Evolutionary conservation across 2,797 vertebrate genomes (phyloP).

Genomic region (Moxostoma hubbsi): DNA sequence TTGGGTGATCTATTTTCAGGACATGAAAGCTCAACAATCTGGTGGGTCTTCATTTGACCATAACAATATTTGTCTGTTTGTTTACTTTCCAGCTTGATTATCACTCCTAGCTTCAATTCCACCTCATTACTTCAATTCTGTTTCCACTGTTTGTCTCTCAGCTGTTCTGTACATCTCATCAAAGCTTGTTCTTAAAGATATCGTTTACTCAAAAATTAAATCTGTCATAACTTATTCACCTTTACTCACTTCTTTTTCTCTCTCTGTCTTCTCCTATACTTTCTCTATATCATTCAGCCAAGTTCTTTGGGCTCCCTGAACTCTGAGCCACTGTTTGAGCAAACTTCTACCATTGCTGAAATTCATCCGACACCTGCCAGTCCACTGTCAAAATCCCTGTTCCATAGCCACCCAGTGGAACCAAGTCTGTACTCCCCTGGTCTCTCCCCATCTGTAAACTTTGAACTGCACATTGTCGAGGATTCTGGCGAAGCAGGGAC

Average conservation of each 20-base stretch:
- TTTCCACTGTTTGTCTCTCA: slow-evolving; percentile 2
- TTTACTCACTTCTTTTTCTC: slow-evolving; percentile 40
- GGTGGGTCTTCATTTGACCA: not conserved
- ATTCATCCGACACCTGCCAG: slow-evolving; percentile 60
- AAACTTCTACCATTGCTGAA: slow-evolving; percentile 63
- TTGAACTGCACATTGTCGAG: slow-evolving; percentile 79
- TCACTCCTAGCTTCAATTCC: slow-evolving; percentile 3
- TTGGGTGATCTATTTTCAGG: slow-evolving; percentile 33
- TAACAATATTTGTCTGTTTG: not conserved
- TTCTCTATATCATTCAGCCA: slow-evolving; percentile 75
- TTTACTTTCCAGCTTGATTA: not conserved
- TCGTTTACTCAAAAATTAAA: no score
- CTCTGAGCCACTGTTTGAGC: slow-evolving; percentile 74
- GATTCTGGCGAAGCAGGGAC: slow-evolving; percentile 65
- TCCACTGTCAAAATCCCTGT: slow-evolving; percentile 64
- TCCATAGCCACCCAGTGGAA: slow-evolving; percentile 52
- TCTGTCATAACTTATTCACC: no score
- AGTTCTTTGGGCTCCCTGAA: slow-evolving; percentile 82
- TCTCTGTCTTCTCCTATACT: slow-evolving; percentile 20
- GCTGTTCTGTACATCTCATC: slow-evolving; percentile 25
- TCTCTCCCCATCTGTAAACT: slow-evolving; percentile 63
- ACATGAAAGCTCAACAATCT: not conserved
- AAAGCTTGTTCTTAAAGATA: slow-evolving; percentile 8
- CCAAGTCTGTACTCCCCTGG: slow-evolving; percentile 66
- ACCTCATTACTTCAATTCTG: not conserved